Base-by-base conservation (phyloP, 1,140 invertebrate species). In the Dendroctonus ponderosae region DNA sequence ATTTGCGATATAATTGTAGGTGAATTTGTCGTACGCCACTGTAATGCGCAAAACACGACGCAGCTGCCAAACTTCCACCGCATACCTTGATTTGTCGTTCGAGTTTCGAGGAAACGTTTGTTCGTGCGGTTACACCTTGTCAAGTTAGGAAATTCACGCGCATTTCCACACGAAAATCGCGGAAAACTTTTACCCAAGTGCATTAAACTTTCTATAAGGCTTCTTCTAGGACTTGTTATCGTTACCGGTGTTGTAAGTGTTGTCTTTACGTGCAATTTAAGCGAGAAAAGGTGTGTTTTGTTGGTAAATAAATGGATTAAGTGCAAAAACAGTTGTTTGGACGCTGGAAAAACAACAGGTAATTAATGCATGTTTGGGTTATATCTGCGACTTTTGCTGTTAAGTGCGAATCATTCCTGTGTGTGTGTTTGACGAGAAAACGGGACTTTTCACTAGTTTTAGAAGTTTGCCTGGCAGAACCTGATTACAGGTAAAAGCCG, bases 291-390 rank as follows among this genome's bases (percentile, higher is more conserved):
- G 42, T 61, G 59, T 42, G 57, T 50, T 62, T 61, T 59, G 53
- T 66, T 46, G 7, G 66, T 60, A 68, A 66, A 64, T 66, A 66
- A 68, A 68, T 68, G 67, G 66, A 65, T 66, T 68, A 62, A 59
- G 66, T 60, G 67, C 70, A 67, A 68, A 26, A 58, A 52, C 37
- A 48, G 52, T 49, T 61, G 54, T 63, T 71, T 67, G 5, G 69
- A 57, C 60, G 50, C 15, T 66, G 63, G 52, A 64, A 50, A 68
- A 62, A 71, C 70, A 71, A 71, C 66, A 71, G 70, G 69, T 71
- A 68, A 67, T 38, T 39, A 14, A n/a, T 15, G 39, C 52, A 38
- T 37, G 44, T 39, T 39, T 14, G 39, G 11, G 9, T 26, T 26
- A 6, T 41, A 52, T 38, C 15, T 62, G 46, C 40, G 46, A 37